Percentiles rank a stretch among this genome's conserved stretches.
phyloP scores from a whole-genome alignment of 2,113 vertebrate species.

The Amphilophus citrinellus region DNA sequence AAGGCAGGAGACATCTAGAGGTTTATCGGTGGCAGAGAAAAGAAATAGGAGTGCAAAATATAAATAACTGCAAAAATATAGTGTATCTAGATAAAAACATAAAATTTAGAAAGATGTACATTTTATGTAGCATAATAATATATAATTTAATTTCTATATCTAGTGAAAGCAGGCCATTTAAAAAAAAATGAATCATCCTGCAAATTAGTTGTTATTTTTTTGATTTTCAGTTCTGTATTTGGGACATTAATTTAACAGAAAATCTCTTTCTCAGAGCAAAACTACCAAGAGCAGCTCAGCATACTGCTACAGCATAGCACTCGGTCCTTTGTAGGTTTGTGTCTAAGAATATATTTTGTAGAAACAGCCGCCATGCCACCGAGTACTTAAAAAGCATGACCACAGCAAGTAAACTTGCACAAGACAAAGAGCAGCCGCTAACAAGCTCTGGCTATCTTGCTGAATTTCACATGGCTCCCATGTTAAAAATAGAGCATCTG shows the following conservation, averaged over 20 bases:
- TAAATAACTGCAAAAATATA: no score
- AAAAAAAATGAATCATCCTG: background rate
- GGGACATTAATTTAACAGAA: background rate
- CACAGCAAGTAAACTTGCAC: slow-evolving; percentile 14
- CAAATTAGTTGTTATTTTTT: background rate
- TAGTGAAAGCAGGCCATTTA: background rate
- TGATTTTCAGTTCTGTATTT: background rate
- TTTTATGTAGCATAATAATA: background rate
- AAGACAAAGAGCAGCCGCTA: background rate
- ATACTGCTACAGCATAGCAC: background rate
- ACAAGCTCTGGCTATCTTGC: slow-evolving; percentile 24
- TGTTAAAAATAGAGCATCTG: slow-evolving; percentile 69
- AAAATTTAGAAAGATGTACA: background rate
- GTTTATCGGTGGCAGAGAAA: background rate
- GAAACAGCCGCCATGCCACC: background rate
- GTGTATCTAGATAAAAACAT: background rate
- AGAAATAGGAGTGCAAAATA: no score
- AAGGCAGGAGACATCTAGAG: background rate
- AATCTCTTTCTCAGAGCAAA: background rate
- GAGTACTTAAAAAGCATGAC: slow-evolving; percentile 22
- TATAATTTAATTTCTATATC: background rate
- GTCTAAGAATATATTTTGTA: background rate
- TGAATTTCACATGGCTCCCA: slow-evolving; percentile 29
- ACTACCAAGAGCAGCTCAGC: background rate
- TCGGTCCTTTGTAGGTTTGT: slow-evolving; percentile 3